Conservation (phyloP, 2,888 invertebrate species). For the Conomelus anceps region DNA sequence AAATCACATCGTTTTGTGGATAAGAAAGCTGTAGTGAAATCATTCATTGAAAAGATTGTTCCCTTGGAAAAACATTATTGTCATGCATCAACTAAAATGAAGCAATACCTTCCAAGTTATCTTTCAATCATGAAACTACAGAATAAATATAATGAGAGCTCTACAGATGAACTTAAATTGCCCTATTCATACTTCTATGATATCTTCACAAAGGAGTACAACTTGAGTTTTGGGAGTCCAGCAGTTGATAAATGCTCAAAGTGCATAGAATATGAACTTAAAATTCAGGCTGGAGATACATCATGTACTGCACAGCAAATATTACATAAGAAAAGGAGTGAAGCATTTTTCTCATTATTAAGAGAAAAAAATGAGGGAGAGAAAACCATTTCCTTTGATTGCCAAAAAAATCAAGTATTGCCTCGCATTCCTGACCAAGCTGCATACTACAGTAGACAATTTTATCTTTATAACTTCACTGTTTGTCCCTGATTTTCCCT, state of each 20-base stretch:
- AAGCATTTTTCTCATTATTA: background rate
- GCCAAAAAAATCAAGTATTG: slow-evolving; percentile 22
- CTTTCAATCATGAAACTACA: background rate
- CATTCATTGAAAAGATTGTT: background rate
- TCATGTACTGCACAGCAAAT: background rate
- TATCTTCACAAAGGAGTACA: background rate
- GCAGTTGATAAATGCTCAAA: background rate
- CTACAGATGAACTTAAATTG: background rate
- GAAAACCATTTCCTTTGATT: background rate
- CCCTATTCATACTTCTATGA: background rate
- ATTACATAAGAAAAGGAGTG: background rate
- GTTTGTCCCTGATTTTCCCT: slow-evolving; percentile 10
- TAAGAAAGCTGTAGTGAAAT: background rate
- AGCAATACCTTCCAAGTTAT: background rate
- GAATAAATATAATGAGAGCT: background rate
- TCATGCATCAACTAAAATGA: background rate
- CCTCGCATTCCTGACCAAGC: slow-evolving; percentile 33
- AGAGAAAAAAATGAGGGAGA: background rate
- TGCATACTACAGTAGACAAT: background rate
- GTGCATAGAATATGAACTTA: background rate
- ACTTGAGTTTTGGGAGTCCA: background rate
- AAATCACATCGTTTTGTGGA: background rate
- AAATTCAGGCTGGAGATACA: background rate
- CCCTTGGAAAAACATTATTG: background rate
- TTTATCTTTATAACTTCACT: background rate